phyloP scores from a whole-genome alignment of 2,888 invertebrate species.

The Craniophora ligustri region DNA sequence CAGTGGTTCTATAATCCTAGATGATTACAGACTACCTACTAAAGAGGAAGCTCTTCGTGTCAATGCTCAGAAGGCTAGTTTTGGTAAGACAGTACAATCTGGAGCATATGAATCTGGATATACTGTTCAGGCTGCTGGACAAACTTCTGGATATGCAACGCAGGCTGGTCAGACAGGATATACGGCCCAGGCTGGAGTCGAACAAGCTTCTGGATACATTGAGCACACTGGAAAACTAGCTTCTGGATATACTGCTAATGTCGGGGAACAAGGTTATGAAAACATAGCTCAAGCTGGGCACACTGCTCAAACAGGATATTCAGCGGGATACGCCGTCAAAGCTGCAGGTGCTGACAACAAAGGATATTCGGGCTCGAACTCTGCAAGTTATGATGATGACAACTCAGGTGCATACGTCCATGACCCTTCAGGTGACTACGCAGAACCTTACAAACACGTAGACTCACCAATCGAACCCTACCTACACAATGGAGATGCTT shows the following conservation, averaged over 20 bases:
- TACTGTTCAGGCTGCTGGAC: constrained; percentile 13
- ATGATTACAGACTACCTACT: constrained; percentile 79
- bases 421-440: constrained; percentile 82
- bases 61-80: constrained; percentile 21
- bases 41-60: constrained; percentile 57
- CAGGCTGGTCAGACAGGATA: constrained; percentile 37
- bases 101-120: constrained; percentile 26
- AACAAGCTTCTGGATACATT: constrained; percentile 25
- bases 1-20: constrained; percentile 80
- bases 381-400: constrained; percentile 66
- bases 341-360: neutral
- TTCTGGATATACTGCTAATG: constrained; percentile 25
- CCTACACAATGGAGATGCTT: constrained; percentile 68
- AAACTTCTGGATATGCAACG: constrained; percentile 28
- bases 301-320: constrained; percentile 11
- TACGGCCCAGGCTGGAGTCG: constrained; percentile 9
- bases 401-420: constrained; percentile 83
- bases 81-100: constrained; percentile 24
- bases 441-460: constrained; percentile 80
- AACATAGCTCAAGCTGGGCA: constrained; percentile 19
- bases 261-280: constrained; percentile 13
- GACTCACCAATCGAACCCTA: constrained; percentile 76
- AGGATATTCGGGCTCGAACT: too few species aligned
- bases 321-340: constrained; percentile 20
- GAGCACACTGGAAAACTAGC: constrained; percentile 12